Conservation (phyloP, 2,888 invertebrate species). For the Lochmaea crataegi region DNA sequence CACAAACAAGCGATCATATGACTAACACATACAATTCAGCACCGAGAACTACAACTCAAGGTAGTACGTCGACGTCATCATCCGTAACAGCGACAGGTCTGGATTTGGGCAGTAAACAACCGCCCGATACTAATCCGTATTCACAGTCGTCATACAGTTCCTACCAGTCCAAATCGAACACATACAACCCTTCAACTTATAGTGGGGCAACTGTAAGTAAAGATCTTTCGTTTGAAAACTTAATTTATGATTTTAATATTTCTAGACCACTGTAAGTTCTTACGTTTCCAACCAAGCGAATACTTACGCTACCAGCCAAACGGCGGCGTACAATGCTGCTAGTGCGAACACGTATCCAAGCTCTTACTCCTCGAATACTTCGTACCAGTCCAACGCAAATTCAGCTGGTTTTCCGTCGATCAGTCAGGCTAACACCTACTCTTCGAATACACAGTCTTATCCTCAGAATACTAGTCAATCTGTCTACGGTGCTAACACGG, state of each 20-base stretch:
- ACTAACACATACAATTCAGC: constrained; percentile 61
- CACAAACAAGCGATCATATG: constrained; percentile 63
- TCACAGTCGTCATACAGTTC: constrained; percentile 64
- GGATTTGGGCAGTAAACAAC: constrained; percentile 37
- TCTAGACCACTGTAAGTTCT: constrained; percentile 66
- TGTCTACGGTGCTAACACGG: constrained; percentile 63
- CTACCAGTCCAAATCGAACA: constrained; percentile 60
- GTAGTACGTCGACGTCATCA: constrained; percentile 49
- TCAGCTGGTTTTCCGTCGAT: constrained; percentile 59
- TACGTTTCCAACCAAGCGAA: constrained; percentile 59
- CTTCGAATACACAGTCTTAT: constrained; percentile 59
- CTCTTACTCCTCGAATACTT: constrained; percentile 60
- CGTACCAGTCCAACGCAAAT: constrained; percentile 56
- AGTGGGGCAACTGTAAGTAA: constrained; percentile 58
- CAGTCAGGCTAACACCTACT: constrained; percentile 60
- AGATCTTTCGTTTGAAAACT: too few species aligned
- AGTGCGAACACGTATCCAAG: constrained; percentile 60
- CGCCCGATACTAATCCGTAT: constrained; percentile 35
- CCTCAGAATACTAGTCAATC: constrained; percentile 63
- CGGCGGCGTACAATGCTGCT: constrained; percentile 57
- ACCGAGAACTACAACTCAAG: constrained; percentile 61
- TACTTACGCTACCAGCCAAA: constrained; percentile 61
- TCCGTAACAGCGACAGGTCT: constrained; percentile 53
- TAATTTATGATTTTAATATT: constrained; percentile 27
- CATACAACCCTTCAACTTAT: constrained; percentile 59